phyloP scores from a whole-genome alignment of 1,140 invertebrate species.

The Heliothis virescens region DNA sequence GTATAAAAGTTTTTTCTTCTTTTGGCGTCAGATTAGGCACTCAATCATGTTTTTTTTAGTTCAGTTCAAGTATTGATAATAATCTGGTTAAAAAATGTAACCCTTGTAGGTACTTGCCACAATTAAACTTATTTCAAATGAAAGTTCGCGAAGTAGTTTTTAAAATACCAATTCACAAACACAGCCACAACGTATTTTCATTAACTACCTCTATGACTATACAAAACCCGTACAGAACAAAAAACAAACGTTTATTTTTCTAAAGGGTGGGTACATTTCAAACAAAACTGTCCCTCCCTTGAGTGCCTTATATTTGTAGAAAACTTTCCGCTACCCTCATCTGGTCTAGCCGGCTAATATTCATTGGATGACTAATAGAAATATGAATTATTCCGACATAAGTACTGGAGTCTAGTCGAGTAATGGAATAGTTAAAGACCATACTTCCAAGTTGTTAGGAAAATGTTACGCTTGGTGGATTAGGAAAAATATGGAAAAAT shows the following conservation, averaged over 20 bases:
- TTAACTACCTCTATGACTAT: neutral
- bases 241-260: neutral
- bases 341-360: conserved; percentile 39
- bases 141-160: no score
- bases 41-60: no score
- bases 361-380: conserved; percentile 43
- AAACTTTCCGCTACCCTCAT: conserved; percentile 19
- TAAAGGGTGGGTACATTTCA: neutral
- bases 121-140: no score
- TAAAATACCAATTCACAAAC: no score
- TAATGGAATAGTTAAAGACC: conserved; percentile 35
- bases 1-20: no score
- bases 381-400: conserved; percentile 47
- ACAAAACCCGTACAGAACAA: neutral
- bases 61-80: no score
- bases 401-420: neutral
- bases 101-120: no score
- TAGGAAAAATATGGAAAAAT: neutral
- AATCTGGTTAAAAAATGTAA: no score
- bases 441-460: neutral
- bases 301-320: conserved; percentile 27
- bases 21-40: no score
- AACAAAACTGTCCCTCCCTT: conserved; percentile 26
- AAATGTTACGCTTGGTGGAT: neutral
- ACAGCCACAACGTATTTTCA: neutral